Percentiles rank a stretch among this genome's conserved stretches.
phyloP scores from a whole-genome alignment of 2,113 vertebrate genomes.

The Calyptommatus sinebrachiatus region DNA sequence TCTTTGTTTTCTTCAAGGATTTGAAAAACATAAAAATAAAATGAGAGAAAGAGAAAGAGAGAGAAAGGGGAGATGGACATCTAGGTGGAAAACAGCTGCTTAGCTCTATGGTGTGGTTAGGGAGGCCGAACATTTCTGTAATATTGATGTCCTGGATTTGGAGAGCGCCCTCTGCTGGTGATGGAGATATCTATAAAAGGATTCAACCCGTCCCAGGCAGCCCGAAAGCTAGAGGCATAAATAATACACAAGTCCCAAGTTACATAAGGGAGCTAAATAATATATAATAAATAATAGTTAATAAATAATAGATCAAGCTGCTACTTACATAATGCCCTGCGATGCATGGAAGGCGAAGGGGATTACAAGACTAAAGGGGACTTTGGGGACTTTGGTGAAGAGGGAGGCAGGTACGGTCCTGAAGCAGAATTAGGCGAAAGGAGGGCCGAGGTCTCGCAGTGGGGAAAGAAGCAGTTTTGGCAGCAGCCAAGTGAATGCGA shows the following conservation, averaged over 20 bases:
- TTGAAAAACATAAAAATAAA: too few species aligned
- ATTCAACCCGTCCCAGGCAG: neutral
- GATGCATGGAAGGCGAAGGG: neutral
- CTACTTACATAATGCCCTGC: neutral
- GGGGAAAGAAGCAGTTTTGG: too few species aligned
- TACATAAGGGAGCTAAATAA: constrained; percentile 24
- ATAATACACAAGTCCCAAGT: constrained; percentile 12
- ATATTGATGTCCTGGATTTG: neutral
- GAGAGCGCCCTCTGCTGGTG: neutral
- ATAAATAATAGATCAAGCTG: constrained; percentile 10
- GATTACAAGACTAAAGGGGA: too few species aligned
- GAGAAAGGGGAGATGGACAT: too few species aligned
- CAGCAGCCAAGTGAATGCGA: neutral
- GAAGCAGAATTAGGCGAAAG: neutral
- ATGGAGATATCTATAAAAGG: neutral
- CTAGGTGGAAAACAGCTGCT: neutral
- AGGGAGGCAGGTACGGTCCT: neutral
- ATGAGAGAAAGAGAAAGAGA: too few species aligned
- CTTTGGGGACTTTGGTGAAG: neutral
- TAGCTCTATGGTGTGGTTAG: neutral
- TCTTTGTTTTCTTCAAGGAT: too few species aligned
- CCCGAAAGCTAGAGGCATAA: neutral
- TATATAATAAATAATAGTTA: constrained; percentile 30
- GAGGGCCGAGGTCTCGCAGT: neutral
- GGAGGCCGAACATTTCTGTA: neutral